Conservation (phyloP, 2,888 invertebrate species). For the Limenitis camilla region DNA sequence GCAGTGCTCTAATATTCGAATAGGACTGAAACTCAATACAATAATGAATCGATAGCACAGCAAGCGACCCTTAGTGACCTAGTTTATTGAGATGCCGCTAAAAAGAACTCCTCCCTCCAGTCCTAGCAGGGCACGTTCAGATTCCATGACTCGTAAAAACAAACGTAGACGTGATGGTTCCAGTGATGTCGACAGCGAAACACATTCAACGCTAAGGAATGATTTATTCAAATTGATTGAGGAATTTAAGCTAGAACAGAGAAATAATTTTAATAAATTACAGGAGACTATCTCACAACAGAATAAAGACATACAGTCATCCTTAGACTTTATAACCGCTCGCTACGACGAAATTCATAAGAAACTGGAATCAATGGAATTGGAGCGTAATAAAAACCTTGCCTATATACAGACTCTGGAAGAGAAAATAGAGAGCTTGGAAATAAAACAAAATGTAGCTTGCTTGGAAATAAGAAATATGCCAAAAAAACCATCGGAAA, state of each 20-base stretch:
- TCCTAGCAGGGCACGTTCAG: not conserved
- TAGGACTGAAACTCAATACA: no score
- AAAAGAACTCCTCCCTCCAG: not conserved
- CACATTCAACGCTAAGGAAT: not conserved
- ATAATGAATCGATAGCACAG: no score
- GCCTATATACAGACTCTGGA: not conserved
- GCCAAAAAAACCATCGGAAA: no score
- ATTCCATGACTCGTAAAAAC: not conserved
- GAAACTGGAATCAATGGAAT: not conserved
- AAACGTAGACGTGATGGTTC: not conserved
- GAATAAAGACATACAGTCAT: not conserved
- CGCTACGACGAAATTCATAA: not conserved
- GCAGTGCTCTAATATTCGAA: no score
- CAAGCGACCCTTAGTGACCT: no score
- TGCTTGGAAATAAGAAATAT: no score
- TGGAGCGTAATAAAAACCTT: not conserved
- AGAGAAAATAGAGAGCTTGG: not conserved
- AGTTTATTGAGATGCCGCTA: not conserved
- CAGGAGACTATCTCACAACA: not conserved
- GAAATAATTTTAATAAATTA: no score
- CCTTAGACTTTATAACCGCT: not conserved
- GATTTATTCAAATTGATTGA: not conserved
- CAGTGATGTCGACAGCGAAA: not conserved
- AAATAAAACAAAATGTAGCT: not conserved
- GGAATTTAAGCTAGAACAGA: not conserved